Evolutionary conservation across 1,140 invertebrate species (phyloP).

Genomic region (Leucophenga varia): DNA sequence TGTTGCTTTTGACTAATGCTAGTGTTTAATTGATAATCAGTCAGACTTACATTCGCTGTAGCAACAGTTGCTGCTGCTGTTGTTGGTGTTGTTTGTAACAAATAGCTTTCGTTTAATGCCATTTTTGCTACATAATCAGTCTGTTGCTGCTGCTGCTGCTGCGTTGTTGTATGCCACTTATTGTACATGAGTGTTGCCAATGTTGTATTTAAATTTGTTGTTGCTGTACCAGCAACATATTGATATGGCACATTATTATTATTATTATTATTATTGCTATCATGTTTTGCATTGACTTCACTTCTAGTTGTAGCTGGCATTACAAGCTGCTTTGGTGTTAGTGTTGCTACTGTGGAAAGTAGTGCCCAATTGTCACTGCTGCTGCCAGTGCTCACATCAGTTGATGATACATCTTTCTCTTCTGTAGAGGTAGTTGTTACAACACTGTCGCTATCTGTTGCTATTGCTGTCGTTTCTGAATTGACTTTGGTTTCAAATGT

Average conservation of each 20-base stretch:
- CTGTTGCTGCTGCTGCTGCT: conserved; percentile 20
- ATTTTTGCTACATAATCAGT: too few species aligned
- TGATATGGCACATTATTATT: neutral
- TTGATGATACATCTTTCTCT: conserved; percentile 1
- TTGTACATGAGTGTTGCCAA: conserved; percentile 24
- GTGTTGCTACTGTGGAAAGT: neutral
- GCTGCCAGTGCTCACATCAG: conserved; percentile 11
- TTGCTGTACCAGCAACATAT: neutral
- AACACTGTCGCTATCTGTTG: conserved; percentile 2
- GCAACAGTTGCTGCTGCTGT: conserved; percentile 10
- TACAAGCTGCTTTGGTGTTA: neutral
- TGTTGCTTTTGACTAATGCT: conserved; percentile 11
- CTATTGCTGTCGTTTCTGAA: conserved; percentile 14
- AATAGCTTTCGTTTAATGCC: too few species aligned
- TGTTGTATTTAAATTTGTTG: conserved; percentile 13
- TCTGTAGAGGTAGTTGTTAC: conserved; percentile 22
- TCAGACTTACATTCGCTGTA: conserved; percentile 6
- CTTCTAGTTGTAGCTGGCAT: conserved; percentile 17
- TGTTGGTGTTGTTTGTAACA: conserved; percentile 9
- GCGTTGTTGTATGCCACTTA: conserved; percentile 28
- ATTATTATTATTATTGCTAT: conserved; percentile 7
- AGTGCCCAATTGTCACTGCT: conserved; percentile 3
- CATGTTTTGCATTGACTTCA: too few species aligned
- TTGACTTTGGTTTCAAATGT: conserved; percentile 43
- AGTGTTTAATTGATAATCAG: conserved; percentile 17